These are phyloP conservation scores for Cybosia mesomella DNA, from an alignment of 2,888 invertebrate genomes.

Conservation along the genomic window DNA sequence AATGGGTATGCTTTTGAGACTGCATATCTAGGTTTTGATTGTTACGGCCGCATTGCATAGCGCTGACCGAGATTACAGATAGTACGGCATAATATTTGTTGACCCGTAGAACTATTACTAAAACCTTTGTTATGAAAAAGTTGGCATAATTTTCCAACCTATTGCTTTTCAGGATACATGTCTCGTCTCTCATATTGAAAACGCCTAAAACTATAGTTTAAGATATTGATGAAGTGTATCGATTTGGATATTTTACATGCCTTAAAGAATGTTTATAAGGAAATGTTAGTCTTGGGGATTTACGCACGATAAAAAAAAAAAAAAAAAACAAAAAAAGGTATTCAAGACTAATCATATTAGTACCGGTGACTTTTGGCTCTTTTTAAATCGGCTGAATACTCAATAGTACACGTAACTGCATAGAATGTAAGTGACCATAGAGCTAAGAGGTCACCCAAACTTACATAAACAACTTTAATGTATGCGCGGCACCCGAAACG, in stretches of 20 bases:
- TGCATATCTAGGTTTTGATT: slow-evolving; percentile 1
- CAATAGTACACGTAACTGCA: slow-evolving; percentile 12
- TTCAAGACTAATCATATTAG: background rate
- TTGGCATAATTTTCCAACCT: background rate
- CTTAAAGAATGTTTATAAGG: too few species aligned
- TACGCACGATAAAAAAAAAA: too few species aligned
- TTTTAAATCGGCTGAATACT: background rate
- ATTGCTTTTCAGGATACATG: background rate
- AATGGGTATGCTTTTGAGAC: background rate
- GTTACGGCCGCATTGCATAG: background rate
- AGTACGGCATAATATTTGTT: background rate
- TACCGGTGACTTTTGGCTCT: background rate
- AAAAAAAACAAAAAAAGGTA: too few species aligned
- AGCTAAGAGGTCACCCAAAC: slow-evolving; percentile 8
- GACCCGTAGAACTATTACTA: background rate
- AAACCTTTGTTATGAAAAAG: background rate
- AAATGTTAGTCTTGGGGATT: too few species aligned
- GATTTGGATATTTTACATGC: too few species aligned
- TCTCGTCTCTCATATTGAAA: too few species aligned
- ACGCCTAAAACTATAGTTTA: too few species aligned
- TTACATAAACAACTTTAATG: slow-evolving; percentile 31
- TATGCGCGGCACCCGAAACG: slow-evolving; percentile 32
- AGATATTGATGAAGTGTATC: too few species aligned
- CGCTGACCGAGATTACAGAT: too few species aligned
- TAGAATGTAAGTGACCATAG: slow-evolving; percentile 4